These are phyloP conservation scores for Anagrus nilaparvatae DNA, from an alignment of 1,140 invertebrate genomes.

Conservation along the genomic window DNA sequence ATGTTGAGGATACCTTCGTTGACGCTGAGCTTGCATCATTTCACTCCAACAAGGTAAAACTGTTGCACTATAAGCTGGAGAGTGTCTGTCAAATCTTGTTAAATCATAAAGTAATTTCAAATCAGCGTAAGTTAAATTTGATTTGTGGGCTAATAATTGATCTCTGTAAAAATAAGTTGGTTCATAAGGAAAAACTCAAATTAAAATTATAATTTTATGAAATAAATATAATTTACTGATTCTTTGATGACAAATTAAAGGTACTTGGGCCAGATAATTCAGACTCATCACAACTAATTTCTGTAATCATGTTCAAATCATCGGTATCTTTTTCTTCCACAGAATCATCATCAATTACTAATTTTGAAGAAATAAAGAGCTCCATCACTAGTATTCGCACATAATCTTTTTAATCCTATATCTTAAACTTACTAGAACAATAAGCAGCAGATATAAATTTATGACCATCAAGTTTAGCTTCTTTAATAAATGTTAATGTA, in stretches of 20 bases:
- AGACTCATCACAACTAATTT: slow-evolving; percentile 18
- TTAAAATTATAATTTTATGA: slow-evolving; percentile 2
- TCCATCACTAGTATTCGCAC: slow-evolving; percentile 68
- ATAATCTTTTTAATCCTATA: slow-evolving; percentile 72
- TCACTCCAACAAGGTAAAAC: slow-evolving; percentile 87
- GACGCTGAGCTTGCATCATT: slow-evolving; percentile 80
- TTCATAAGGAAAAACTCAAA: neutral
- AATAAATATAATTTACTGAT: slow-evolving; percentile 32
- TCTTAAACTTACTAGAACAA: slow-evolving; percentile 59
- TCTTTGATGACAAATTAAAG: slow-evolving; percentile 28
- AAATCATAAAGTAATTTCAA: slow-evolving; percentile 51
- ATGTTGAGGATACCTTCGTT: slow-evolving; percentile 70
- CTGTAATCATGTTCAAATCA: slow-evolving; percentile 43
- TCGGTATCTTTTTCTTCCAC: slow-evolving; percentile 57
- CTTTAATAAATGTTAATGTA: slow-evolving; percentile 51
- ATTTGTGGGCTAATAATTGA: slow-evolving; percentile 46
- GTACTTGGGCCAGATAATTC: slow-evolving; percentile 32
- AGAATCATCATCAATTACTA: slow-evolving; percentile 57
- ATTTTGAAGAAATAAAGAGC: slow-evolving; percentile 74
- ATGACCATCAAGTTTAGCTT: slow-evolving; percentile 53
- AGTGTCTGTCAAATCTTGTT: slow-evolving; percentile 53
- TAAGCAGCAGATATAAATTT: slow-evolving; percentile 66
- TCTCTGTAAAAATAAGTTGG: slow-evolving; percentile 26
- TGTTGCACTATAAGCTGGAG: slow-evolving; percentile 67
- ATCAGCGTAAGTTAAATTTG: slow-evolving; percentile 43